Base-by-base conservation (phyloP, 2,888 invertebrate genomes). In the Lysandra coridon region DNA sequence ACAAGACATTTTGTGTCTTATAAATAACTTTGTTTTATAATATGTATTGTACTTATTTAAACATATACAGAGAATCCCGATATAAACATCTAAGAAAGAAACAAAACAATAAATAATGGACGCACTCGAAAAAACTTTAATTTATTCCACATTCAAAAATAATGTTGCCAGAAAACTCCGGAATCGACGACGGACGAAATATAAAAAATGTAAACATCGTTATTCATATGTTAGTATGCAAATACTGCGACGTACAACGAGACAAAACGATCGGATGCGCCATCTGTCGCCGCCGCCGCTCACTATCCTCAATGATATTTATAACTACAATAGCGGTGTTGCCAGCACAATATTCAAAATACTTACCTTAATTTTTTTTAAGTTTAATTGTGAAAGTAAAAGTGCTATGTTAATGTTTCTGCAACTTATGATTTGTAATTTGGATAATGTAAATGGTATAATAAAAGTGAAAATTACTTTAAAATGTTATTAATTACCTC, bases 271-370 rank as follows among this genome's bases (percentile, higher is more conserved):
- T 80, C 74, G 75, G 82, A 83, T 83, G 80, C 85, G 84, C 89
- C 92, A 92, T 92, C 90, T 92, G 89, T 86, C 85, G 83, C 74
- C 78, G 53, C 79, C 80, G 79, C 53, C 79, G 76, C 78, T 78
- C 81, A 81, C 83, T 82, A 82, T 81, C 81, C 82, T 81, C 80
- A 80, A 82, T 80, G 23, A 81, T 64, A 79, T 79, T 80, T 75
- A 81, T 79, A 79, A 79, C 77, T 76, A 76, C 76, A 76, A 76
- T 30, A 17, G 14, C 33, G 1, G 76, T 33, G 57, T 76, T 76
- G 37, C 57, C 57, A 57, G 3, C 10, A 14, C 3, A 0, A 44
- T 14, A 33, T 57, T 7, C 12, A 23, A 23, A 23, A 23, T 23
- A 23, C 23, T 23, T 23, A 23, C 23, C 23, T 23, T 23, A 23